Evolutionary conservation across 2,797 vertebrate genomes (phyloP).

Genomic region (Clarias fuscus): DNA sequence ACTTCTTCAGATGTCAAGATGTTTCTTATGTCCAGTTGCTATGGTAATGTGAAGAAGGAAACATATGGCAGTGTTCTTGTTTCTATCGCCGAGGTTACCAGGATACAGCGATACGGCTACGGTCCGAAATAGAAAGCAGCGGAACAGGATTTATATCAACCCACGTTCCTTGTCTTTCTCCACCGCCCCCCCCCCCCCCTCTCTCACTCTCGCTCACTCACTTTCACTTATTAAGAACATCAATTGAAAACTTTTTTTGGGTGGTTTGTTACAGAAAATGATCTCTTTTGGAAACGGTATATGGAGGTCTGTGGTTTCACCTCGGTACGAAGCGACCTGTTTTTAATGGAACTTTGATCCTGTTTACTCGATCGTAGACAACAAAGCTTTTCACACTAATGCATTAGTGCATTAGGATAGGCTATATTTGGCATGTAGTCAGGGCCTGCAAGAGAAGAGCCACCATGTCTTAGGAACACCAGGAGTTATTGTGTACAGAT

Average conservation of each 20-base stretch:
- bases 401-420: neutral
- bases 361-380: neutral
- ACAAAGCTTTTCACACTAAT: neutral
- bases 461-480: neutral
- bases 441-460: neutral
- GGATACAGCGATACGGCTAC: conserved; percentile 36
- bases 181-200: too few species aligned
- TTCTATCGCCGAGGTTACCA: conserved; percentile 56
- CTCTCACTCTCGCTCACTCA: neutral
- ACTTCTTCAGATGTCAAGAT: conserved; percentile 53
- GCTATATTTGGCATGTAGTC: neutral
- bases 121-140: conserved; percentile 13
- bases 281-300: neutral
- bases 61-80: conserved; percentile 57
- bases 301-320: too few species aligned
- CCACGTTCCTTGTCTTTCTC: conserved; percentile 6
- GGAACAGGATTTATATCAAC: conserved; percentile 22
- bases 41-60: conserved; percentile 66
- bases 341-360: conserved; percentile 21
- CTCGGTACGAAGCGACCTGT: neutral
- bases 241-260: neutral
- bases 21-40: conserved; percentile 63
- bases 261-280: neutral
- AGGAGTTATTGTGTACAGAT: conserved; percentile 9
- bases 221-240: neutral